Base-by-base conservation (phyloP, 2,113 vertebrate genomes). In the Sceloporus undulatus region DNA sequence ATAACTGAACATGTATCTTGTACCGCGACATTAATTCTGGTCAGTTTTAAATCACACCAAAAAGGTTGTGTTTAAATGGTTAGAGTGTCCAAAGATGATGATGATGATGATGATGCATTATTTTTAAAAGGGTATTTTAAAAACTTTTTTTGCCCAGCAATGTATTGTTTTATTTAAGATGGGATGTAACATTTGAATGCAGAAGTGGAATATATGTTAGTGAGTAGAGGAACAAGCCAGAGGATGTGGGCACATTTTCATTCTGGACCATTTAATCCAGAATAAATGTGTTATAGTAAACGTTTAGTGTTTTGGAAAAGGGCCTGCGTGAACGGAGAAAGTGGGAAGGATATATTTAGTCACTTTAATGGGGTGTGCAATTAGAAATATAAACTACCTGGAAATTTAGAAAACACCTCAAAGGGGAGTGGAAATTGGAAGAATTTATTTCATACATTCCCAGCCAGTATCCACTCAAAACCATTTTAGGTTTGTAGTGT, bases 311-410 rank as follows among this genome's bases (percentile, higher is more conserved):
- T 65, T 54, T 48, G 1, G 56, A 25, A 75, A 73, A 74, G 52
- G 7, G 48, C 8, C 34, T 14, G 18, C 42, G 27, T 77, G 42
- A 34, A 73, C 19, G 29, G 19, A 79, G 75, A 59, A 23, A 82
- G 11, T 14, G 19, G 27, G 48, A 59, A 10, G 9, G 19, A 18
- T 8, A 62, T 18, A 18, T 42, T 62, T 21, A 66, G 40, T 25
- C 75, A 79, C 62, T 87, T 82, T 82, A 82, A 76, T 66, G 79
- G 79, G 71, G 62, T 48, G 86, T 88, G 80, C 79, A 87, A 87
- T 76, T 75, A 18, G 27, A 29, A 27, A 42, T 1, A 0, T 48
- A 40, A 78, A 62, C 13, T 42, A 62, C 40, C 56, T 16, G 56
- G 25, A 42, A 62, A 62, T 19, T 23, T 25, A 16, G 6, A 42